phyloP scores from a whole-genome alignment of 2,888 invertebrate species.

The Petrolisthes manimaculis region DNA sequence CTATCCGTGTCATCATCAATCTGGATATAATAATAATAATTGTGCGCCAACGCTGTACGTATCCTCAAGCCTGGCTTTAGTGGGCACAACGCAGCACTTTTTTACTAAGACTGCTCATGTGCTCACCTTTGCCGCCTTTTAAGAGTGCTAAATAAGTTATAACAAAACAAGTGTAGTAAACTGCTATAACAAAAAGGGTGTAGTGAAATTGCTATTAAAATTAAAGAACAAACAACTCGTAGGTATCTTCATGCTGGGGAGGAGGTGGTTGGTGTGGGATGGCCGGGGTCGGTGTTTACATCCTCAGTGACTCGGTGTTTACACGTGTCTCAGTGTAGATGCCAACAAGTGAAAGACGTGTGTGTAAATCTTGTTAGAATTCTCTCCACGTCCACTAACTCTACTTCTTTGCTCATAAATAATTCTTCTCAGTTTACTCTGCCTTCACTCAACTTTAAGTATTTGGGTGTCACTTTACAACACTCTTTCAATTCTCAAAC shows the following conservation, averaged over 20 bases:
- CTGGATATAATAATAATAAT: neutral
- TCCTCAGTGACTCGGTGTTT: no score
- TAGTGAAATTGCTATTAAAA: conserved; percentile 15
- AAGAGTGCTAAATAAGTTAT: conserved; percentile 7
- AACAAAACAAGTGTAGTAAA: conserved; percentile 3
- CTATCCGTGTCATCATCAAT: neutral
- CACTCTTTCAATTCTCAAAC: no score
- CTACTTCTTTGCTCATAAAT: no score
- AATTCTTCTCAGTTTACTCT: no score
- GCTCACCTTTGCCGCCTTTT: conserved; percentile 3
- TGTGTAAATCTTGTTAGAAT: no score
- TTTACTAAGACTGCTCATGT: neutral
- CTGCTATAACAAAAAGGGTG: conserved; percentile 12
- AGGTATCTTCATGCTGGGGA: neutral
- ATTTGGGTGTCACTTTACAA: no score
- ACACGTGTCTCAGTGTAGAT: no score
- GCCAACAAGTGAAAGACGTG: no score
- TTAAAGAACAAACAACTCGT: conserved; percentile 18
- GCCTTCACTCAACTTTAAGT: no score
- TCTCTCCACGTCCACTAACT: no score
- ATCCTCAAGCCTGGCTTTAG: neutral
- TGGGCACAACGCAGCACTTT: neutral
- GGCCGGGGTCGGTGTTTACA: neutral
- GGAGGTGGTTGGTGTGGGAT: neutral
- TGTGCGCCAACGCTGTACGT: neutral